Conservation (phyloP, 1,140 invertebrate genomes). For the Zaprionus ornatus region DNA sequence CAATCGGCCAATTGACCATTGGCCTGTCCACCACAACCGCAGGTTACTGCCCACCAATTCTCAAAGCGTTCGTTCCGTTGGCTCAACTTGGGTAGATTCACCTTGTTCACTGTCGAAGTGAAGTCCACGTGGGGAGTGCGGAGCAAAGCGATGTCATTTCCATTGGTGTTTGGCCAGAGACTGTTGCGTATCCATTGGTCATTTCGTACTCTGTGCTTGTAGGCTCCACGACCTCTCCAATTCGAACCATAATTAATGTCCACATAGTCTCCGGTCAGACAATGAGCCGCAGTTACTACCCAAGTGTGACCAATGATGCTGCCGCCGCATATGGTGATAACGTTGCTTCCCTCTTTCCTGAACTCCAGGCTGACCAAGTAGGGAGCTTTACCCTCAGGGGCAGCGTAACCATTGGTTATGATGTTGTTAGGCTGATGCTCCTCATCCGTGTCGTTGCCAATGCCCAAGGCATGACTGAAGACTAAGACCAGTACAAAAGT, state of each 20-base stretch:
- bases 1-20: constrained; percentile 49
- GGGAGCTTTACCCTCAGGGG: constrained; percentile 84
- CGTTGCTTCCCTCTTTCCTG: constrained; percentile 61
- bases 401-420: constrained; percentile 62
- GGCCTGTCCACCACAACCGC: constrained; percentile 62
- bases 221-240: constrained; percentile 39
- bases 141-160: constrained; percentile 60
- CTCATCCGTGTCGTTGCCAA: constrained; percentile 32
- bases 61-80: constrained; percentile 38
- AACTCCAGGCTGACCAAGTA: constrained; percentile 84
- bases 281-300: constrained; percentile 87
- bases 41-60: constrained; percentile 53
- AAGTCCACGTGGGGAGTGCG: constrained; percentile 50
- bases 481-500: constrained; percentile 8
- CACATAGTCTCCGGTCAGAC: constrained; percentile 63
- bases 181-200: constrained; percentile 53
- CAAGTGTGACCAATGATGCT: constrained; percentile 85
- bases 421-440: constrained; percentile 25
- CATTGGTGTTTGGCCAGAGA: constrained; percentile 48
- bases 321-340: constrained; percentile 84
- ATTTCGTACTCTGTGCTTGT: constrained; percentile 42
- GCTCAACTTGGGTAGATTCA: constrained; percentile 43
- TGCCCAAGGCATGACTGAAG: constrained; percentile 33
- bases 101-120: constrained; percentile 32
- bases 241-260: constrained; percentile 71